These are phyloP conservation scores for Brachionus rotundiformis DNA, from an alignment of 1,140 invertebrate species.

Conservation along the genomic window DNA sequence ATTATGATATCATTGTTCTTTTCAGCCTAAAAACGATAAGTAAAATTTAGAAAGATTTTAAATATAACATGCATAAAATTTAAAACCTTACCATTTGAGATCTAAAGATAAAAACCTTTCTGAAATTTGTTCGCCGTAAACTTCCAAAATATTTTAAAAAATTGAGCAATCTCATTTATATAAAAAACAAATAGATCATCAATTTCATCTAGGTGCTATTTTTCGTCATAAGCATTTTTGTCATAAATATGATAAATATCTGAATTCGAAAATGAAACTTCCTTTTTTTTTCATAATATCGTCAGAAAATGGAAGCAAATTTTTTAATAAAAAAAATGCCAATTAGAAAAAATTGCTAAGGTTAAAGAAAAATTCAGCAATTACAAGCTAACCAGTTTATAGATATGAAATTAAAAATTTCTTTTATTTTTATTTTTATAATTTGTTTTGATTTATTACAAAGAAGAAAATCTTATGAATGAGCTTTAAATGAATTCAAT, in stretches of 20 bases:
- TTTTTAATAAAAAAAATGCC: too few species aligned
- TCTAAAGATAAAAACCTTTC: not conserved
- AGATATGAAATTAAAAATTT: too few species aligned
- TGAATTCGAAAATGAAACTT: not conserved
- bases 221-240: not conserved
- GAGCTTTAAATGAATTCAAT: too few species aligned
- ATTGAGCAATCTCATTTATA: not conserved
- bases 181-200: too few species aligned
- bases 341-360: too few species aligned
- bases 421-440: too few species aligned
- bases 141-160: conserved; percentile 1
- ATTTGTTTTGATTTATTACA: too few species aligned
- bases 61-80: not conserved
- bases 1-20: not conserved
- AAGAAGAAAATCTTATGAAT: too few species aligned
- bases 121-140: not conserved
- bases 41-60: not conserved
- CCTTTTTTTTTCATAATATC: not conserved
- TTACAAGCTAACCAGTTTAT: too few species aligned
- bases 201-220: too few species aligned
- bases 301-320: not conserved
- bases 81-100: not conserved
- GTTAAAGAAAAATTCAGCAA: too few species aligned
- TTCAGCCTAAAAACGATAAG: not conserved
- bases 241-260: not conserved